A percentile compares a stretch with the other conserved stretches of the same genome.
phyloP scores from a whole-genome alignment of 2,797 vertebrate species.

The Spondyliosoma cantharus region DNA sequence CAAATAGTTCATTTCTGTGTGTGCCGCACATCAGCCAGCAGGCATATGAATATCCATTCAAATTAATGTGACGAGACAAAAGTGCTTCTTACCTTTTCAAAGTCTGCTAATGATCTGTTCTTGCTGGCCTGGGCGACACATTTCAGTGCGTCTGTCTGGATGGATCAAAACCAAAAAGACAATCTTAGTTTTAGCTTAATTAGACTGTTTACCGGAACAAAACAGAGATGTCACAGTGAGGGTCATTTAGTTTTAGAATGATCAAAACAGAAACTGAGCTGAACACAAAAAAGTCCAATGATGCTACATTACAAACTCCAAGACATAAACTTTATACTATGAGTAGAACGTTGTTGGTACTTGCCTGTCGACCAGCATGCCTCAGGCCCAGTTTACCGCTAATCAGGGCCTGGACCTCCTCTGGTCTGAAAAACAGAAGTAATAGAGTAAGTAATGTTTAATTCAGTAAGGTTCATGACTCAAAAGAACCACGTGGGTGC shows the following conservation, averaged over 20 bases:
- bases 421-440: slow-evolving; percentile 86
- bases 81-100: slow-evolving; percentile 91
- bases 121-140: slow-evolving; percentile 98
- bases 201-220: not conserved
- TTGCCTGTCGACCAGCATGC: slow-evolving; percentile 94
- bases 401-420: slow-evolving; percentile 96
- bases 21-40: not conserved
- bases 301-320: too few relatives aligned
- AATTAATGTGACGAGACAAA: not conserved
- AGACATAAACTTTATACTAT: not conserved
- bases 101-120: slow-evolving; percentile 98
- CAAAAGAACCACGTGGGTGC: not conserved
- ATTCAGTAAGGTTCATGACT: not conserved
- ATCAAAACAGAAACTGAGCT: not conserved
- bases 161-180: slow-evolving; percentile 36
- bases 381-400: slow-evolving; percentile 96
- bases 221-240: not conserved
- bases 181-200: not conserved
- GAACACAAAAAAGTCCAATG: not conserved
- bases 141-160: slow-evolving; percentile 96
- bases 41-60: not conserved
- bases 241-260: not conserved
- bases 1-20: not conserved
- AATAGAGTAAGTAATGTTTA: not conserved
- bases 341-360: slow-evolving; percentile 3